These are phyloP conservation scores for Platycheirus rosarum DNA, from an alignment of 2,888 invertebrate species.

Conservation along the genomic window DNA sequence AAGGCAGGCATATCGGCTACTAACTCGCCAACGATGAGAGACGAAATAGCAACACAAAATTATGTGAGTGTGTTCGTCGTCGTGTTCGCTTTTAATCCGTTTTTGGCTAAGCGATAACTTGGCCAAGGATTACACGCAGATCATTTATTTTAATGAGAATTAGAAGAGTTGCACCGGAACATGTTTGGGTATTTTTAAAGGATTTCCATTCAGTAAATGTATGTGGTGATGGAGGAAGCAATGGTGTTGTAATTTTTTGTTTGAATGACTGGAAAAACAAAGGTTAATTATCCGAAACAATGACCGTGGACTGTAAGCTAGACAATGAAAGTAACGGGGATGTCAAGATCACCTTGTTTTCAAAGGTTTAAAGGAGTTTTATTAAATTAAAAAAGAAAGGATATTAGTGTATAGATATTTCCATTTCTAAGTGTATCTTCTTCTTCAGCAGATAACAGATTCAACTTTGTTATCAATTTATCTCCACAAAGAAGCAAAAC, in stretches of 20 bases:
- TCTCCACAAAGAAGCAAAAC: not conserved
- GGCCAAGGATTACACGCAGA: conserved; percentile 73
- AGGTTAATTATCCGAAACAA: conserved; percentile 39
- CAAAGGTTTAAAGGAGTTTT: no score
- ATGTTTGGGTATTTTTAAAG: conserved; percentile 2
- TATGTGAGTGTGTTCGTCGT: conserved; percentile 6
- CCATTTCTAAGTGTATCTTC: no score
- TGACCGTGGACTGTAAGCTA: not conserved
- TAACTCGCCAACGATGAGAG: conserved; percentile 18
- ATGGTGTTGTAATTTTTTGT: not conserved
- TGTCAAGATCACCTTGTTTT: conserved; percentile 12
- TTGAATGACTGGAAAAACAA: conserved; percentile 26
- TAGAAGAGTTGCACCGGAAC: conserved; percentile 75
- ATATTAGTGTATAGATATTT: no score
- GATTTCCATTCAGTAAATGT: not conserved
- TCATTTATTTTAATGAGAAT: conserved; percentile 81
- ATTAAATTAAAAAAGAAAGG: no score
- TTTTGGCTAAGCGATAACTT: conserved; percentile 61
- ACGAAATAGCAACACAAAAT: conserved; percentile 3
- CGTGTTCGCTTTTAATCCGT: conserved; percentile 58
- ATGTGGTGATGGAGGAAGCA: not conserved
- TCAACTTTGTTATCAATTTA: no score
- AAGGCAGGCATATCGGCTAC: not conserved
- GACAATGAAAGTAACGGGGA: not conserved
- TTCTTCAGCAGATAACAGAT: no score